A percentile compares a stretch with the other conserved stretches of the same genome.
Conservation (phyloP, 2,113 vertebrate species). For the Erinaceus europaeus region DNA sequence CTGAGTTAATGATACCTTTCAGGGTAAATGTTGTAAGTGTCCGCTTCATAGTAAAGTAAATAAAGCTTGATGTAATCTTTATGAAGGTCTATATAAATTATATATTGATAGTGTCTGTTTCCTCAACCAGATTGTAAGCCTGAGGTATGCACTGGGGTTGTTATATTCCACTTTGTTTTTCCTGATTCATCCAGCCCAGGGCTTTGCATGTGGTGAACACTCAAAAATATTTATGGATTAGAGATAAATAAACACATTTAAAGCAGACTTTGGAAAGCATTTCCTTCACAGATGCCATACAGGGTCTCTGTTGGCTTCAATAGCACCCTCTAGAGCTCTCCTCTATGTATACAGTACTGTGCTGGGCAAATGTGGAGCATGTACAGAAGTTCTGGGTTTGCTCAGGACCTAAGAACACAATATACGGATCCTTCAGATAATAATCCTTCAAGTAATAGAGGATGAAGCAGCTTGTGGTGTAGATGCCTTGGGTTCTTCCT, state of each 20-base stretch:
- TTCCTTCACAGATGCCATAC: constrained; percentile 48
- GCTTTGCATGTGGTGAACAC: constrained; percentile 58
- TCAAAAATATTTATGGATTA: constrained; percentile 60
- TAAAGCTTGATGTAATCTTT: background rate
- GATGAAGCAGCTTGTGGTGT: no score
- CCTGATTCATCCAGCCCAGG: constrained; percentile 39
- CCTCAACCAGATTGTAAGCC: background rate
- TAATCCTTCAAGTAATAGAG: background rate
- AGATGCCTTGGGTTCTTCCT: background rate
- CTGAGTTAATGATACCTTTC: background rate
- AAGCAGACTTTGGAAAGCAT: constrained; percentile 55
- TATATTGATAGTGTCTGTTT: constrained; percentile 33
- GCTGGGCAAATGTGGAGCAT: background rate
- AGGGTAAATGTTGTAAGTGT: background rate
- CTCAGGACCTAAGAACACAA: background rate
- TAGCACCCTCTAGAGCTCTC: background rate
- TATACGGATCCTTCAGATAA: background rate
- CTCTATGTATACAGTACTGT: background rate
- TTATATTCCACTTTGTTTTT: constrained; percentile 24
- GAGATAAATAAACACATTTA: constrained; percentile 66
- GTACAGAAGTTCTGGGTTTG: background rate
- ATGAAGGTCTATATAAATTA: constrained; percentile 14
- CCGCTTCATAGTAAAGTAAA: constrained; percentile 23
- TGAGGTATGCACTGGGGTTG: background rate
- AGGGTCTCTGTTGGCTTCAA: background rate